Evolutionary conservation across 2,113 vertebrate genomes (phyloP).

Genomic region (Neogale vison): DNA sequence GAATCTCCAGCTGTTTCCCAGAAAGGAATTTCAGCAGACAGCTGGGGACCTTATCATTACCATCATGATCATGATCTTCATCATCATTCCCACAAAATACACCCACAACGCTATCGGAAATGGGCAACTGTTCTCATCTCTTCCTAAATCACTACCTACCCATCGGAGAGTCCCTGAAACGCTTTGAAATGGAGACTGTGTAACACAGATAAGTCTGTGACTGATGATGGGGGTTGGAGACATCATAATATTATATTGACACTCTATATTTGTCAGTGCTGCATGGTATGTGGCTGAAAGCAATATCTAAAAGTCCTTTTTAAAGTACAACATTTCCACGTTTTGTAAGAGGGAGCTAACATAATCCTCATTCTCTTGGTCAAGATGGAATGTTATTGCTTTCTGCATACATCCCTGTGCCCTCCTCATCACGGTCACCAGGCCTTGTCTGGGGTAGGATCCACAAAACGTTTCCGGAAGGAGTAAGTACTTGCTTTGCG

Average conservation of each 20-base stretch:
- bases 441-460: neutral
- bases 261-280: conserved; percentile 20
- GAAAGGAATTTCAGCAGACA: conserved; percentile 82
- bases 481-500: neutral
- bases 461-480: neutral
- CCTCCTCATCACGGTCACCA: neutral
- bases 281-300: conserved; percentile 14
- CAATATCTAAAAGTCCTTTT: conserved; percentile 29
- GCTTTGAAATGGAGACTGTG: conserved; percentile 58
- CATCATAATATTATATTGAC: neutral
- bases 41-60: conserved; percentile 81
- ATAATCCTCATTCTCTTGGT: neutral
- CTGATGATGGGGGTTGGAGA: conserved; percentile 26
- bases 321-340: neutral
- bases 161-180: neutral
- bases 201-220: conserved; percentile 43
- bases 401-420: neutral
- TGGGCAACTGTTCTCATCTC: conserved; percentile 74
- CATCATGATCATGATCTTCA: conserved; percentile 7
- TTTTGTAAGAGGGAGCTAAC: conserved; percentile 38
- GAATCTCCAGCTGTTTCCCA: conserved; percentile 89
- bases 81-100: conserved; percentile 57
- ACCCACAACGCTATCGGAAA: conserved; percentile 53
- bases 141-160: conserved; percentile 62
- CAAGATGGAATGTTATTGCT: neutral